Percentiles rank a stretch among this genome's conserved stretches.
Evolutionary conservation across 2,888 invertebrate species (phyloP).

Genomic region (Cordilura impudica): DNA sequence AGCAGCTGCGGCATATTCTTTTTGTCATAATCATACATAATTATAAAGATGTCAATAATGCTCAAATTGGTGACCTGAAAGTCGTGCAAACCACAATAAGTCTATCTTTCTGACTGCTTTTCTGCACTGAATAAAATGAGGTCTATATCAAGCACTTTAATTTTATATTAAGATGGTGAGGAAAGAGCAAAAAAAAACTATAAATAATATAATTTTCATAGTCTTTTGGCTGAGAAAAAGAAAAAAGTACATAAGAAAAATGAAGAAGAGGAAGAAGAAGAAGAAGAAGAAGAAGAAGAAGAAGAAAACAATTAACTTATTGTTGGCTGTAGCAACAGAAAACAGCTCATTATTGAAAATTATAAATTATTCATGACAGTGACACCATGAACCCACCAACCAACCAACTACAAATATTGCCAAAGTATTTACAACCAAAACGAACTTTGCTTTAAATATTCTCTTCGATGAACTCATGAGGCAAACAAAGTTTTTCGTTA

Average conservation of each 20-base stretch:
- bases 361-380: not conserved
- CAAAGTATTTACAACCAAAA: not conserved
- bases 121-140: not conserved
- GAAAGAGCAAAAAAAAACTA: not conserved
- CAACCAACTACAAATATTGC: not conserved
- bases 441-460: not conserved
- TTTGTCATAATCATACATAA: too few species aligned
- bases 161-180: not conserved
- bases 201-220: not conserved
- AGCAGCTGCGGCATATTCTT: constrained; percentile 14
- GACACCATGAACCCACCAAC: not conserved
- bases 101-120: not conserved
- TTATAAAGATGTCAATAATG: too few species aligned
- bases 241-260: not conserved
- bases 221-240: not conserved
- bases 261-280: not conserved
- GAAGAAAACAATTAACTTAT: not conserved
- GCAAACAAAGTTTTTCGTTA: not conserved
- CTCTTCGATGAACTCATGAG: not conserved
- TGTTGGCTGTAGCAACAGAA: not conserved
- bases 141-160: not conserved
- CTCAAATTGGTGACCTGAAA: too few species aligned
- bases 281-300: not conserved
- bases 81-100: not conserved
- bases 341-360: not conserved